These are phyloP conservation scores for Tokudaia muenninki DNA, from an alignment of 2,797 vertebrate species.

Conservation along the genomic window DNA sequence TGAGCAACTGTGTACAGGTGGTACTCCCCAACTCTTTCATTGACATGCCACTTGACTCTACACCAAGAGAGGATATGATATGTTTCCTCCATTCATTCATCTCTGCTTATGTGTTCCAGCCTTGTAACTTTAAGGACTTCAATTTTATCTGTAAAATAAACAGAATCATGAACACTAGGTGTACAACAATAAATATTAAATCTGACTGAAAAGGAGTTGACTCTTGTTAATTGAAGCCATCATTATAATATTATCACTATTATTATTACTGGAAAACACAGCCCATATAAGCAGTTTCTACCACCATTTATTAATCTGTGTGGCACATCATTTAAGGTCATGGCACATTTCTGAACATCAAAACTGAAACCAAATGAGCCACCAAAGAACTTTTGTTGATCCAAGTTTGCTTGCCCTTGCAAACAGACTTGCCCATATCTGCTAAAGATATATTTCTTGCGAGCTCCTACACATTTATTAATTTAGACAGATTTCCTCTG, in stretches of 20 bases:
- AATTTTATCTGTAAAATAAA: not conserved
- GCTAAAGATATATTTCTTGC: slow-evolving; percentile 57
- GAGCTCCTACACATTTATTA: slow-evolving; percentile 66
- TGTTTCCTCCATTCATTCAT: not conserved
- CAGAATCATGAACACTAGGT: not conserved
- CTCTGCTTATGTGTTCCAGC: not conserved
- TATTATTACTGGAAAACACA: not conserved
- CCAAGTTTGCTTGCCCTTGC: not conserved
- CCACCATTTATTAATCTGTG: not conserved
- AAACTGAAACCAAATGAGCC: slow-evolving; percentile 42
- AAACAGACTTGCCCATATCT: slow-evolving; percentile 43
- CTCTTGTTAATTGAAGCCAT: not conserved
- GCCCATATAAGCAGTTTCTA: not conserved
- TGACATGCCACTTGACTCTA: not conserved
- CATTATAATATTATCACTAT: not conserved
- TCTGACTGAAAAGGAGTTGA: not conserved
- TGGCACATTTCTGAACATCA: not conserved
- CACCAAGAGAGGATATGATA: not conserved
- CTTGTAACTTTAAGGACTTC: not conserved
- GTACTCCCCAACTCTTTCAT: not conserved
- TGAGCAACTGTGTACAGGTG: not conserved
- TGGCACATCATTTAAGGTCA: not conserved
- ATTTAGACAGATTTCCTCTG: slow-evolving; percentile 69
- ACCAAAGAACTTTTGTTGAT: slow-evolving; percentile 24
- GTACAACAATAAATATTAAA: not conserved